Evolutionary conservation across 2,113 vertebrate genomes (phyloP), one percentile per base, ranked within the genome.

Genomic region (Indri indri): DNA sequence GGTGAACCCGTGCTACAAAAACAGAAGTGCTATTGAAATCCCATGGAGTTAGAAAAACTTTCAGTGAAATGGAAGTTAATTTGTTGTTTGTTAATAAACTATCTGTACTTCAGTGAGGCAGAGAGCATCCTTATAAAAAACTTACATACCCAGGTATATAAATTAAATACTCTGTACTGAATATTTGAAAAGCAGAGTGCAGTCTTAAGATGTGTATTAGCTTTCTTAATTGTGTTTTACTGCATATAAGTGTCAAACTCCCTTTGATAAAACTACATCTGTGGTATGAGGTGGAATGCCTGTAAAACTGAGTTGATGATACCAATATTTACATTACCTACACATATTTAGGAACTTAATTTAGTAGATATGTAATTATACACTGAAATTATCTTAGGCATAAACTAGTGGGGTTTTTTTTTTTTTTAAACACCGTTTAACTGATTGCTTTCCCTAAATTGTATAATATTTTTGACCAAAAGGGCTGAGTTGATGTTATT

Each of bases 391-490:
- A 86, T 52, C 17, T 66, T 61, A 68, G 79, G 34, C n/a, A 20
- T 81, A 47, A 92, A 54, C 40, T 68, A 68, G 52, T 25, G 5
- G 17, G 0, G 6, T 61, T 86, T 79, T 27, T 68, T 6, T 76
- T 42, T 42, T 42, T 42, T 42, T 42, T 42, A 42, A 42, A 79
- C 32, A 12, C 40, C 32, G 42, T 94, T 65, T 92, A 68, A 81
- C 32, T 76, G 65, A 84, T 84, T 90, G 32, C 54, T 89, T 73
- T 79, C 52, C 65, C 45, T 89, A 76, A 79, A 73, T 95, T 89
- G 12, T 76, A 11, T 87, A 91, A 40, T 95, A 71, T 71, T 91
- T 95, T 94, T 66, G 18, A 87, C n/a, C 32, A 90, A 79, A 47
- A 79, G 16, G 32, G 47, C 61, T 80, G 27, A 93, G 34, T 80